Evolutionary conservation across 2,888 invertebrate genomes (phyloP).

Genomic region (Tenthredo livida): DNA sequence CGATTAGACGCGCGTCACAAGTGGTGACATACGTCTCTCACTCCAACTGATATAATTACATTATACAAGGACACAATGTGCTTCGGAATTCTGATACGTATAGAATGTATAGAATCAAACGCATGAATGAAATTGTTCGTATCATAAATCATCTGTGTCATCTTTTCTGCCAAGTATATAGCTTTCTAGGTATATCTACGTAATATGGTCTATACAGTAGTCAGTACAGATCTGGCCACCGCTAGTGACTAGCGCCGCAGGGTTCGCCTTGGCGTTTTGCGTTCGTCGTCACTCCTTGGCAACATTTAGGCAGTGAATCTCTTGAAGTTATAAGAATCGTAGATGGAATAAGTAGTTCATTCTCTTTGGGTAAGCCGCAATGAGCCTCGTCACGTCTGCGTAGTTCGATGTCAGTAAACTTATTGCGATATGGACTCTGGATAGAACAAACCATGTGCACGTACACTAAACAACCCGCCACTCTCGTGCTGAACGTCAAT

Average conservation of each 20-base stretch:
- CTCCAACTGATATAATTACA: background rate
- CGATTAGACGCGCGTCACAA: background rate
- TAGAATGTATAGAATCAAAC: background rate
- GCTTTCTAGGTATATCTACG: background rate
- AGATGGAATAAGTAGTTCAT: background rate
- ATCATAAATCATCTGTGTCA: background rate
- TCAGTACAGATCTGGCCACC: background rate
- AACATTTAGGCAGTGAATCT: background rate
- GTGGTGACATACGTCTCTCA: background rate
- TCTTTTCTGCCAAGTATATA: background rate
- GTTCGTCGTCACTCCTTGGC: conserved; percentile 33
- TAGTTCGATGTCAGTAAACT: background rate
- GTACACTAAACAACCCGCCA: background rate
- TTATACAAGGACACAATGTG: background rate
- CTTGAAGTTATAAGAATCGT: background rate
- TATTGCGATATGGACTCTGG: background rate
- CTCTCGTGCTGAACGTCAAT: conserved; percentile 19
- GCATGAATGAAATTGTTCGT: background rate
- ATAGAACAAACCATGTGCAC: background rate
- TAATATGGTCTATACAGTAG: background rate
- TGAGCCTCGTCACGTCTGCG: background rate
- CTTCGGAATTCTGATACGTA: background rate
- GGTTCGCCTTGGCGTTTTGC: background rate
- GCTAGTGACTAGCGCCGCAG: background rate
- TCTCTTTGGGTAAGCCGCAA: background rate